These are phyloP conservation scores for Colletes latitarsis DNA, from an alignment of 1,140 invertebrate species.

Conservation along the genomic window DNA sequence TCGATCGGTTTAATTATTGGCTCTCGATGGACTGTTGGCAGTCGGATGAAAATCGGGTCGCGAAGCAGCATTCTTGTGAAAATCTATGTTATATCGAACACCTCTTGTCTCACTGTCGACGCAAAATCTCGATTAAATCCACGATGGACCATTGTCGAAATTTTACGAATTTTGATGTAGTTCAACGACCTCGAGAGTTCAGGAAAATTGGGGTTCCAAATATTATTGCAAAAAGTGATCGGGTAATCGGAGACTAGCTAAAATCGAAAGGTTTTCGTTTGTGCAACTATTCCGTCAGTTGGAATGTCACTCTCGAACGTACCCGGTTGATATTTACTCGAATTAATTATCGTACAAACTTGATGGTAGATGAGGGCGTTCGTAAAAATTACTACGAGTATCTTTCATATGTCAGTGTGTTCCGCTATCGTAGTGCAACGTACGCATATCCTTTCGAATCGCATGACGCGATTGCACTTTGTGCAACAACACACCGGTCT, in stretches of 20 bases:
- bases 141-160: background rate
- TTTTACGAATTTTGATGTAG: background rate
- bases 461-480: conserved; percentile 3
- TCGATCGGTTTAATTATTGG: conserved; percentile 12
- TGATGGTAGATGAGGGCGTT: too few relatives aligned
- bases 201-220: background rate
- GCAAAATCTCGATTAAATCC: background rate
- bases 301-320: background rate
- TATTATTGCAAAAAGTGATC: background rate
- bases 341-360: conserved; percentile 23
- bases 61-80: too few relatives aligned
- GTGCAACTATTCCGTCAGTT: background rate
- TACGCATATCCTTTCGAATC: conserved; percentile 23
- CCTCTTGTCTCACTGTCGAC: background rate
- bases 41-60: background rate
- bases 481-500: background rate
- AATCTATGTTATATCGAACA: background rate
- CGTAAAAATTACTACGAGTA: conserved; percentile 1
- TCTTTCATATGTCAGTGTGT: background rate
- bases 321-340: conserved; percentile 15
- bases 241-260: too few relatives aligned
- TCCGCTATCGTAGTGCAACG: background rate
- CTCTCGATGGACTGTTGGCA: background rate
- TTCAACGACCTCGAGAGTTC: background rate
- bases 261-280: background rate